These are phyloP conservation scores for Acipenser transmontanus DNA, from an alignment of 2,797 vertebrate genomes.

Conservation along the genomic window DNA sequence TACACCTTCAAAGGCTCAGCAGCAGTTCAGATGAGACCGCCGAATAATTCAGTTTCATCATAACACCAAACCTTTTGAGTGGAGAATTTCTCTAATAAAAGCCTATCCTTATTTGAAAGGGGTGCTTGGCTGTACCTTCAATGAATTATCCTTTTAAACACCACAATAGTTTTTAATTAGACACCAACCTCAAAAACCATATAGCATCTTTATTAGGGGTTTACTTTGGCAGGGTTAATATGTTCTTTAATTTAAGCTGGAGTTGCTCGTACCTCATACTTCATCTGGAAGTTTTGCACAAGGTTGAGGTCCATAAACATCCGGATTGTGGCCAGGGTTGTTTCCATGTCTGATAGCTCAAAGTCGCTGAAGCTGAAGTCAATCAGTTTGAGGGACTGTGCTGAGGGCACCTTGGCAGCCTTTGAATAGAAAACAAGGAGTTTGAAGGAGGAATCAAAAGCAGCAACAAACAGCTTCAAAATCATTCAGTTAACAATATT, in stretches of 20 bases:
- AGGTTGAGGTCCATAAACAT: constrained; percentile 96
- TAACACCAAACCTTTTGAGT: too few relatives aligned
- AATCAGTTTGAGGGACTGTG: constrained; percentile 78
- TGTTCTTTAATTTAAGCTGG: not conserved
- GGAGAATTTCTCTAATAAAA: too few relatives aligned
- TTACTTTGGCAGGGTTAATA: constrained; percentile 1
- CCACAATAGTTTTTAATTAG: not conserved
- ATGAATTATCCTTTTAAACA: too few relatives aligned
- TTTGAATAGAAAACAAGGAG: constrained; percentile 35
- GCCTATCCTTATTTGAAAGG: too few relatives aligned
- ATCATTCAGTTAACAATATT: too few relatives aligned
- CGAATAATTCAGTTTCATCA: too few relatives aligned
- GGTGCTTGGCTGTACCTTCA: too few relatives aligned
- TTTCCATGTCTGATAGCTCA: constrained; percentile 84
- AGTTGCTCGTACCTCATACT: constrained; percentile 70
- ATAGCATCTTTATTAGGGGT: not conserved
- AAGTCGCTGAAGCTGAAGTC: constrained; percentile 97
- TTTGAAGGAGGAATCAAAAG: too few relatives aligned
- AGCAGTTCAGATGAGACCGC: too few relatives aligned
- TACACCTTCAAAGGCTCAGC: too few relatives aligned
- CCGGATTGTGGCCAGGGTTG: constrained; percentile 80
- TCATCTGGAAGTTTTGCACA: constrained; percentile 94
- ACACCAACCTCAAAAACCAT: not conserved
- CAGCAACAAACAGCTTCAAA: too few relatives aligned
- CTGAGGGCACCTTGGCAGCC: constrained; percentile 81